A percentile compares a stretch with the other conserved stretches of the same genome.
Evolutionary conservation across 2,888 invertebrate genomes (phyloP).

Genomic region (Thymelicus lineola): DNA sequence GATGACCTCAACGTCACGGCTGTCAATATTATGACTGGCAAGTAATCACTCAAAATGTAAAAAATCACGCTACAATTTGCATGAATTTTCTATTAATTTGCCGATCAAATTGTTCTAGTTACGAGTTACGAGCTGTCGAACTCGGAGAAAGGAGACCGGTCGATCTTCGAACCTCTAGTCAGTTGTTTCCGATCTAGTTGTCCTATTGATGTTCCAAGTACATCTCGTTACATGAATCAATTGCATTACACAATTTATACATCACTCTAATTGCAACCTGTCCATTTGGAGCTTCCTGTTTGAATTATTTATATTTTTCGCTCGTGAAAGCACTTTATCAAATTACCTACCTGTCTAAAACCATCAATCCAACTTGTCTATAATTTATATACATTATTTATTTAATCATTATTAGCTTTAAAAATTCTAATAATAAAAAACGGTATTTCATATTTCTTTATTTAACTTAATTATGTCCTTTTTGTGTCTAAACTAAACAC

Average conservation of each 20-base stretch:
- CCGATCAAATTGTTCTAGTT: conserved; percentile 33
- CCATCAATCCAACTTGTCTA: neutral
- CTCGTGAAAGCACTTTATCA: neutral
- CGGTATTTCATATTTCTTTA: too few species aligned
- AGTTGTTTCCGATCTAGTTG: conserved; percentile 31
- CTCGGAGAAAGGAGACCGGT: conserved; percentile 33
- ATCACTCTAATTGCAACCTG: conserved; percentile 1
- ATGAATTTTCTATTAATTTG: conserved; percentile 34
- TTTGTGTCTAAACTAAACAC: too few species aligned
- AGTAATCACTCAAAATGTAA: neutral
- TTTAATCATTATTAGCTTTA: too few species aligned
- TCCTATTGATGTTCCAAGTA: conserved; percentile 33
- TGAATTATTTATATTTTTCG: neutral
- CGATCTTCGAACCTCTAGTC: conserved; percentile 3
- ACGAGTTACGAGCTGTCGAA: neutral
- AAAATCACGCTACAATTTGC: neutral
- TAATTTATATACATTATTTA: too few species aligned
- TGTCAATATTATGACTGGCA: too few species aligned
- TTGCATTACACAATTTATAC: conserved; percentile 12
- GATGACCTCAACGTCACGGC: too few species aligned
- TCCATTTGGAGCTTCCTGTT: conserved; percentile 8
- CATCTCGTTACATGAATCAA: conserved; percentile 20
- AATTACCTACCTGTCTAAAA: neutral
- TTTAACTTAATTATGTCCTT: too few species aligned
- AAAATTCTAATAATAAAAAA: too few species aligned